Base-by-base conservation (phyloP, 2,797 vertebrate genomes). In the Chaenodraco wilsoni region DNA sequence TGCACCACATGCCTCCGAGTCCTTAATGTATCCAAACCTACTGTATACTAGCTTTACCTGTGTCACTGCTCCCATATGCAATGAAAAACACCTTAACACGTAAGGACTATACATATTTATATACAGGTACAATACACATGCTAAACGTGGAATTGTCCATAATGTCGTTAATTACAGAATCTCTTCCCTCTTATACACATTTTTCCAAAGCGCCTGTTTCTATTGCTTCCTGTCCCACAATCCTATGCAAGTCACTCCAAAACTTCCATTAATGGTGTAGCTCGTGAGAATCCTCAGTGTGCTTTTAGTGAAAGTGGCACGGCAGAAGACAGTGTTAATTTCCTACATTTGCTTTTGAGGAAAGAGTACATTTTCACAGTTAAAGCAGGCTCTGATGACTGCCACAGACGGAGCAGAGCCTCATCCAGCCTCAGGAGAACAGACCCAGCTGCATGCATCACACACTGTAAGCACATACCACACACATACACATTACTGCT, bases 111-210 rank as follows among this genome's bases (percentile, higher is more conserved):
- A 86, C 67, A 81, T 75, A 64, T 83, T 51, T 81, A 90, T 84
- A 79, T 78, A 84, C 71, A 88, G 58, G 58, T 69, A 64, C 83
- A 76, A 83, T 69, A 72, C 71, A 89, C 84, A 89, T 88, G 86
- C 77, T 87, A 67, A 78, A 83, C 71, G 54, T 59, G 52, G 65
- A 68, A 61, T 74, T 74, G 66, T 79, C 65, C 65, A 51, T 37
- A 59, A 65, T 69, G 66, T 83, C 21, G 44, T 82, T 74, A 87
- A 79, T 77, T 82, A 87, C 65, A 76, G n/a, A 59, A 65, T 55
- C 40, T 76, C 46, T 50, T 51, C 46, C 27, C 43, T 46, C 48
- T 40, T 15, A 23, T 59, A 44, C 3, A 23, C 74, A 21, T 48
- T 41, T 46, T 8, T 15, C 46, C 40, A 44, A 19, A 67, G 31